Evolutionary conservation across 2,113 vertebrate species (phyloP).

Genomic region (Burhinus oedicnemus): DNA sequence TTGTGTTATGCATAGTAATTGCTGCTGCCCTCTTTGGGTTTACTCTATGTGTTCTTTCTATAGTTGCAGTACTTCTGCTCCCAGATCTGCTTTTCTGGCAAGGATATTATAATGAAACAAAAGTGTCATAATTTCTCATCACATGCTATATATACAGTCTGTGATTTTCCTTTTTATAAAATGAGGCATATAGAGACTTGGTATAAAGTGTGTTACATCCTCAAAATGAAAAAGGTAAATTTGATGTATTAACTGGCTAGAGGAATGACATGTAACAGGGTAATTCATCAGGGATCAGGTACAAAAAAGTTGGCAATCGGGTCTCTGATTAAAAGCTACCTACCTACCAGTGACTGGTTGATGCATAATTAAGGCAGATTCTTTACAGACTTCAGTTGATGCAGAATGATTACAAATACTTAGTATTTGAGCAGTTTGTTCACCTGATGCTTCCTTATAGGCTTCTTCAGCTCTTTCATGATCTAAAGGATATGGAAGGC

Average conservation of each 20-base stretch:
- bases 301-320: background rate
- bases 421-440: background rate
- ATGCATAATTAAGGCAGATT: background rate
- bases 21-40: constrained; percentile 24
- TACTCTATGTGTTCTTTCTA: background rate
- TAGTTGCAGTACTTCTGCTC: background rate
- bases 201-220: background rate
- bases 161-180: background rate
- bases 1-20: constrained; percentile 49
- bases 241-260: background rate
- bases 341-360: background rate
- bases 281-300: background rate
- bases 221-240: background rate
- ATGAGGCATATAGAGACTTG: background rate
- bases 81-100: background rate
- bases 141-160: background rate
- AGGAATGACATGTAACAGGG: background rate
- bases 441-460: background rate
- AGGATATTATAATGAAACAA: background rate
- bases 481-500: background rate
- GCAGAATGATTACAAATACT: background rate
- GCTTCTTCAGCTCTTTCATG: background rate
- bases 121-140: background rate
- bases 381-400: background rate
- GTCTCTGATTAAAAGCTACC: constrained; percentile 5